A percentile compares a stretch with the other conserved stretches of the same genome.
Evolutionary conservation across 2,797 vertebrate species (phyloP).

Genomic region (Sylvilagus floridanus): DNA sequence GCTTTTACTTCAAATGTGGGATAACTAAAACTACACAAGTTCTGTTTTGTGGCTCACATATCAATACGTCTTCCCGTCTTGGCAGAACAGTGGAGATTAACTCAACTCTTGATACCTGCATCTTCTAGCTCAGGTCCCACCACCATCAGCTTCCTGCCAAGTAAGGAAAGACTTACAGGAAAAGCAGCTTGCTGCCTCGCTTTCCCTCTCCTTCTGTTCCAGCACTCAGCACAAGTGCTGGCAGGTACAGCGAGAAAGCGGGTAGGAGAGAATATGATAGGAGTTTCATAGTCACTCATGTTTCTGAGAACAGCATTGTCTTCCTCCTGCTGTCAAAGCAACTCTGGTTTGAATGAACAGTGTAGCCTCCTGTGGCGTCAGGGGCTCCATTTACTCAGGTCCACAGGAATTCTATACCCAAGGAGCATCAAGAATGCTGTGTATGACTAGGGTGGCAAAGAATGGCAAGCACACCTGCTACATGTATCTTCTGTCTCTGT

Average conservation of each 20-base stretch:
- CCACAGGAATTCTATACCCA: conserved; percentile 13
- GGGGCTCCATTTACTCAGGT: not conserved
- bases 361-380: not conserved
- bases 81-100: not conserved
- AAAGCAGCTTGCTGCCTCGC: not conserved
- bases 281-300: not conserved
- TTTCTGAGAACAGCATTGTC: not conserved
- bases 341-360: not conserved
- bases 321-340: conserved; percentile 47
- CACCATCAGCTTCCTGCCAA: not conserved
- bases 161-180: conserved; percentile 41
- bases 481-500: not conserved
- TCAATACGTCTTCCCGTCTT: not conserved
- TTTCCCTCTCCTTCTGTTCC: not conserved
- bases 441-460: not conserved
- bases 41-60: not conserved
- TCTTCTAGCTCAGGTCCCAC: not conserved
- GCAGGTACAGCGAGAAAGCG: not conserved
- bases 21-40: not conserved
- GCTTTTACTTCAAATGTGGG: conserved; percentile 7
- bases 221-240: conserved; percentile 2
- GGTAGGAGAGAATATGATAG: not conserved
- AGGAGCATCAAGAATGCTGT: not conserved
- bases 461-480: not conserved
- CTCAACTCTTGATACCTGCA: not conserved